Evolutionary conservation across 2,888 invertebrate genomes (phyloP).

Genomic region (Torymus texanus): DNA sequence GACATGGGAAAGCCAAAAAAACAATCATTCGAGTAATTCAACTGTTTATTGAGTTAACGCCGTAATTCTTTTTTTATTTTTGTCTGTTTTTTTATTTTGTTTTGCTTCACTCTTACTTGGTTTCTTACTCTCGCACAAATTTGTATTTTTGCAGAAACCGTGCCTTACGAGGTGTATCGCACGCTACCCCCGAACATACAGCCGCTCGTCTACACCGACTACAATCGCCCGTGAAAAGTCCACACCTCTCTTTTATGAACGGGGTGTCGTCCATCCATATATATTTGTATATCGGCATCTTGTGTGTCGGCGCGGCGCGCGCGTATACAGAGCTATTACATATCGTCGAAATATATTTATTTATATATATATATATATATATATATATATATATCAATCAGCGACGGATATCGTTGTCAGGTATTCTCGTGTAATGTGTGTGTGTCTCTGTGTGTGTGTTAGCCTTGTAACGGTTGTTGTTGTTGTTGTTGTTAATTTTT

Average conservation of each 20-base stretch:
- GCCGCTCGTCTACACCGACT: conserved; percentile 52
- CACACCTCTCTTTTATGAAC: background rate
- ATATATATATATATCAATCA: background rate
- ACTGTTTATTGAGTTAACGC: conserved; percentile 53
- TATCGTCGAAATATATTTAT: conserved; percentile 24
- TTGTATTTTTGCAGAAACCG: conserved; percentile 53
- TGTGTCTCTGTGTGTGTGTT: background rate
- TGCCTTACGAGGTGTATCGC: conserved; percentile 55
- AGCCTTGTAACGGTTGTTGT: conserved; percentile 30
- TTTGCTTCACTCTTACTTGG: too few relatives aligned
- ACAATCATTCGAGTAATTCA: conserved; percentile 44
- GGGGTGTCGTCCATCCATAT: background rate
- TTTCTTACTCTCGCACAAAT: too few relatives aligned
- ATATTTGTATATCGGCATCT: background rate
- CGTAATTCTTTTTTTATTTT: conserved; percentile 38
- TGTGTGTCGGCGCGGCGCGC: background rate
- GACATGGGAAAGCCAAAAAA: background rate
- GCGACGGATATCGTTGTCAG: conserved; percentile 44
- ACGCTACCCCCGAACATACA: conserved; percentile 57
- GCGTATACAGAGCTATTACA: background rate
- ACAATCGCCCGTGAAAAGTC: conserved; percentile 44
- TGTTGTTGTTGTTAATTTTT: background rate
- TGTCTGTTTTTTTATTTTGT: conserved; percentile 17
- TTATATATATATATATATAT: too few relatives aligned
- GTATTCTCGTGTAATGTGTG: conserved; percentile 10